Evolutionary conservation across 2,797 vertebrate genomes (phyloP), one percentile per base, ranked within the genome.

Genomic region (Hydrolagus colliei): DNA sequence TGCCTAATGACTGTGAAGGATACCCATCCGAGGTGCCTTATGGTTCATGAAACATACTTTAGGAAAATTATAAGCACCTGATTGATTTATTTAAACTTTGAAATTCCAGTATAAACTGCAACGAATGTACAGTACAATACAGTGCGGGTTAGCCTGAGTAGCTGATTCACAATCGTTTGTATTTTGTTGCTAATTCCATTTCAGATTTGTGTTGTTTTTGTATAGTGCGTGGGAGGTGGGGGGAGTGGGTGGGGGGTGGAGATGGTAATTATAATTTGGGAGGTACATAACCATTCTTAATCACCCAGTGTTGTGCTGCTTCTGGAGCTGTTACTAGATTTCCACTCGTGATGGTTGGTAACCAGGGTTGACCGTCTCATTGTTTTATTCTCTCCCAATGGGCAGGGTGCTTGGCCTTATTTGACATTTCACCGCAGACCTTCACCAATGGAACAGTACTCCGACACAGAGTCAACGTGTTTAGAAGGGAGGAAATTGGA

Each of bases 51-150:
- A 82, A 61, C 79, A 82, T 10, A 67, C 20, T 41, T 82, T 20
- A 68, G 67, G 65, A 67, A 68, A 41, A 82, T 27, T 18, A 71
- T 18, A 12, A 9, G 9, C 10, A 2, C 62, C 68, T 68, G 68
- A n/a, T 79, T 22, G 61, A 62, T 67, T 82, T 76, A 52, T 52
- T 61, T 52, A 52, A 3, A 52, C 41, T 52, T 52, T 52, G 41
- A 52, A 52, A 52, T 52, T 52, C 6, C 41, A 3, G 3, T 52
- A 52, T 52, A 52, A 6, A 3, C 6, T 77, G 65, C 77, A 86
- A 6, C 88, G 86, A 88, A 52, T 52, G 41, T 52, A 52, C 41
- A 27, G 27, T 27, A 27, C 27, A 27, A 1, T 27, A 27, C 27
- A 27, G 27, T 27, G 27, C 41, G 27, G 11, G 22, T 62, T 80